Conservation (phyloP, 1,140 invertebrate species). For the Arctopsyche grandis region DNA sequence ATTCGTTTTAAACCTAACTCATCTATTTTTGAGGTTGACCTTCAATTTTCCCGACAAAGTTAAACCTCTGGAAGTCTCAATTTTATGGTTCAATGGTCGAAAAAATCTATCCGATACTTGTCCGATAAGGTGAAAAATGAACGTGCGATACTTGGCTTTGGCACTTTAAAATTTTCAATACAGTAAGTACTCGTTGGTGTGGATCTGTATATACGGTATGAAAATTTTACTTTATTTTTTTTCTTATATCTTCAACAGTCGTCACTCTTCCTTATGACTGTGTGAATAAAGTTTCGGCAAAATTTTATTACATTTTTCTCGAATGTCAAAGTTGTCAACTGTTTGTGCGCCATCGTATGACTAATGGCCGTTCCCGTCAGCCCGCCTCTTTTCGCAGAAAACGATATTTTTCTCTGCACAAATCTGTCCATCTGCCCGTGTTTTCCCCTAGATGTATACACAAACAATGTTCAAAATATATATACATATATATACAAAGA, state of each 20-base stretch:
- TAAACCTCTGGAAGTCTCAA: neutral
- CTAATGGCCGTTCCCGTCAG: constrained; percentile 25
- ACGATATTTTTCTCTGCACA: neutral
- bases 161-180: too few species aligned
- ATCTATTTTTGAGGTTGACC: neutral
- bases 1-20: neutral
- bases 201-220: too few species aligned
- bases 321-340: constrained; percentile 45
- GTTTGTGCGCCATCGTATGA: constrained; percentile 34
- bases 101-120: too few species aligned
- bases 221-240: neutral
- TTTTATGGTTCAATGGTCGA: too few species aligned
- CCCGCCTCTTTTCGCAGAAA: neutral
- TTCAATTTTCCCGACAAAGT: neutral
- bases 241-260: neutral
- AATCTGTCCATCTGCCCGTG: neutral
- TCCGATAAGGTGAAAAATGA: too few species aligned
- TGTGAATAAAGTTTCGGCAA: constrained; percentile 10
- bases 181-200: too few species aligned
- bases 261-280: neutral
- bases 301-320: constrained; percentile 42
- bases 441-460: neutral
- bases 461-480: neutral
- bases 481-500: too few species aligned
- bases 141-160: too few species aligned